Base-by-base conservation (phyloP, 2,797 vertebrate genomes). In the Paedocypris micromegethes region DNA sequence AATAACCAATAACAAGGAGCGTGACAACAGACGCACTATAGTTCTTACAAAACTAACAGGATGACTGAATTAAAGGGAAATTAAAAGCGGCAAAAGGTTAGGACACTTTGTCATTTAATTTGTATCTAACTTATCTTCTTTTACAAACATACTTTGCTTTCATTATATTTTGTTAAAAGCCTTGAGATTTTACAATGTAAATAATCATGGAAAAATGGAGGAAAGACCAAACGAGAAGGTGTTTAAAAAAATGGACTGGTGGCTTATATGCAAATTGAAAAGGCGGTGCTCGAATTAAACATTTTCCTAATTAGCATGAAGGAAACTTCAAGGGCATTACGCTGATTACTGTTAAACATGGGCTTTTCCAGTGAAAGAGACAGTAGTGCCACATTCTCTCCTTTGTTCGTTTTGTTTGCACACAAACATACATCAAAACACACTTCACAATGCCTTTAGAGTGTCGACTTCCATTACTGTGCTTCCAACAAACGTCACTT, bases 211-310 rank as follows among this genome's bases (percentile, higher is more conserved):
- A 23, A 23, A 23, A 23, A 23, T 23, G 23, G 23, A 23, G 23
- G 23, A 23, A 23, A 23, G 23, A 23, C 23, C 23, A 23, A 23
- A 23, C 23, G 23, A 23, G 23, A 23, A 23, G 23, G 23, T 23
- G 23, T 23, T 23, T 23, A 23, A 23, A 23, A 23, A 23, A 23
- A 23, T 23, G 23, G 23, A 23, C 23, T 23, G 23, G 23, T 23
- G 23, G 23, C 23, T 23, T 23, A 50, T 64, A 74, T 80, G 80
- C 76, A 81, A 73, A 86, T 83, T 70, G 83, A 72, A 54, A 64
- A 51, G 41, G 62, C 3, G 40, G 61, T 56, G 63, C 65, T 3
- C 0, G 51, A 70, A 78, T 39, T 45, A 42, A 54, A 72, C 39
- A 9, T 52, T 61, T 55, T 58, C 9, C 44, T 48, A 59, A 72